phyloP scores from a whole-genome alignment of 2,113 vertebrate genomes.

The Pandion haliaetus region DNA sequence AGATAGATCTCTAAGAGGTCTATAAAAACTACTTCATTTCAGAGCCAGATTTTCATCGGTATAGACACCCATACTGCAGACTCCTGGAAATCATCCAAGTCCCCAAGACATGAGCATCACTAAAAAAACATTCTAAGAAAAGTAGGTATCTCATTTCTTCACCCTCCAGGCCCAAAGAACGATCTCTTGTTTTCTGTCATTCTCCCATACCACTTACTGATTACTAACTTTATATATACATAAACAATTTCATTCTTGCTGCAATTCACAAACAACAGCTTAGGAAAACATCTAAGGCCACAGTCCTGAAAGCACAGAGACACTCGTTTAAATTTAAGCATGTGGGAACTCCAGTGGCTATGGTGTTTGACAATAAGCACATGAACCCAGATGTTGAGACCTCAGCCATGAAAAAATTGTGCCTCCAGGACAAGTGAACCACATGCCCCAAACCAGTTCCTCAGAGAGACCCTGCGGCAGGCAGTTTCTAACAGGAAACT shows the following conservation, averaged over 20 bases:
- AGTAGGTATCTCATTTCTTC: not conserved
- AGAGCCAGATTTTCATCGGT: not conserved
- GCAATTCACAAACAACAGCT: not conserved
- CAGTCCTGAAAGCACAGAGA: not conserved
- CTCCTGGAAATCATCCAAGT: not conserved
- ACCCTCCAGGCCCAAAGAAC: not conserved
- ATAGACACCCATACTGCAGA: not conserved
- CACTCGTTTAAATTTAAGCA: not conserved
- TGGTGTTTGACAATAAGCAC: not conserved
- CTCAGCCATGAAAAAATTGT: not conserved
- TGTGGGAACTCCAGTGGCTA: not conserved
- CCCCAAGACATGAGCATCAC: not conserved
- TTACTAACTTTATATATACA: not conserved
- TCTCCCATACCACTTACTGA: not conserved
- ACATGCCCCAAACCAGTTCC: not conserved
- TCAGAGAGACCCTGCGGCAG: not conserved
- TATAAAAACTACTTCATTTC: not conserved
- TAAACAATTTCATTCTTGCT: not conserved
- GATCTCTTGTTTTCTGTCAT: not conserved
- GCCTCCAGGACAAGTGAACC: not conserved
- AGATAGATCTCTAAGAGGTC: no score
- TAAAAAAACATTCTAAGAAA: not conserved
- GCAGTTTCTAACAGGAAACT: not conserved
- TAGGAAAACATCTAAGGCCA: not conserved
- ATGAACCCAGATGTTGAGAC: not conserved